A percentile compares a stretch with the other conserved stretches of the same genome.
phyloP scores from a whole-genome alignment of 2,113 vertebrate species.

The Polyodon spathula region DNA sequence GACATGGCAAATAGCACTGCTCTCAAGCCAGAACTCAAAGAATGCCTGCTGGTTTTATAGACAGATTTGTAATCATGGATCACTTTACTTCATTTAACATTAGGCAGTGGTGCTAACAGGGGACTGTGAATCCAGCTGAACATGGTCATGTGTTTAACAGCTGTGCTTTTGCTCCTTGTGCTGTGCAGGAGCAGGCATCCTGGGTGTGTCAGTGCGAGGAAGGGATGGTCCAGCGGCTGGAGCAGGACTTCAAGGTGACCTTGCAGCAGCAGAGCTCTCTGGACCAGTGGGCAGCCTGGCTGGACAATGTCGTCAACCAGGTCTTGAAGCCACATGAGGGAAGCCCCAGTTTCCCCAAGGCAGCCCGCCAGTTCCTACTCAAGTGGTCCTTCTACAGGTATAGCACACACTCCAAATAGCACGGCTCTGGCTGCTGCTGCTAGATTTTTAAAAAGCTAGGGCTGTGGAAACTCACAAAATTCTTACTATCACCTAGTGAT shows the following conservation, averaged over 20 bases:
- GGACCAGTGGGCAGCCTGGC: constrained; percentile 95
- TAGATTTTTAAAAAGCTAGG: too few relatives aligned
- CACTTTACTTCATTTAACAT: too few relatives aligned
- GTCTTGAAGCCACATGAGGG: constrained; percentile 86
- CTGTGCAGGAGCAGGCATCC: constrained; percentile 85
- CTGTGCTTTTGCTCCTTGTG: constrained; percentile 2
- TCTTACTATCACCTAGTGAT: too few relatives aligned
- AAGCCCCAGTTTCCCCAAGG: constrained; percentile 83
- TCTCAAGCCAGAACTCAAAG: too few relatives aligned
- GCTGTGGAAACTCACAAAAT: too few relatives aligned
- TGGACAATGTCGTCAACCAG: constrained; percentile 87
- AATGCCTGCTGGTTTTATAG: too few relatives aligned
- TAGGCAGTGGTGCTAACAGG: too few relatives aligned
- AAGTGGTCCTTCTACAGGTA: constrained; percentile 99
- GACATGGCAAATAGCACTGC: too few relatives aligned
- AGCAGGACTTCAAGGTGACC: constrained; percentile 95
- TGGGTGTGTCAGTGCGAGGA: constrained; percentile 98
- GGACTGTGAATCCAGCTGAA: constrained; percentile 10
- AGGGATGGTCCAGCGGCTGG: constrained; percentile 83
- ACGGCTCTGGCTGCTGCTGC: background rate
- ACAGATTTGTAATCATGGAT: too few relatives aligned
- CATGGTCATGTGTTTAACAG: background rate
- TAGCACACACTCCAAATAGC: background rate
- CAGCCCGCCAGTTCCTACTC: constrained; percentile 89
- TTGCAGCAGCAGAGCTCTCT: constrained; percentile 95